phyloP scores from a whole-genome alignment of 2,888 invertebrate genomes.

The Elegia similella region DNA sequence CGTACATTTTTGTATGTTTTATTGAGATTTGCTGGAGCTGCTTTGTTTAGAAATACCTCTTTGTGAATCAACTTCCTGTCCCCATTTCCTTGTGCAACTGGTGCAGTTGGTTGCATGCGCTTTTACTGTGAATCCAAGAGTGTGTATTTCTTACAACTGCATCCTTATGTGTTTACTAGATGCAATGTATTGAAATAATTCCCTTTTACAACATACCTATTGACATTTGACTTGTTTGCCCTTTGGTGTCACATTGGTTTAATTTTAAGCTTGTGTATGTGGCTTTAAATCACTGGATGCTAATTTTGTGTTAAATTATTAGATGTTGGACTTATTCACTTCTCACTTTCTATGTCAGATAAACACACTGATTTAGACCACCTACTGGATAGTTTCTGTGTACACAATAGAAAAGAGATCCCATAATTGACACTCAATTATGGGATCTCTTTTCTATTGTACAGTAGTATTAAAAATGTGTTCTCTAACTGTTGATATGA shows the following conservation, averaged over 20 bases:
- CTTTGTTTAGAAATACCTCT: slow-evolving; percentile 46
- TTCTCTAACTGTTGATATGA: too few relatives aligned
- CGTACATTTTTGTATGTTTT: slow-evolving; percentile 46
- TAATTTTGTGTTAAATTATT: background rate
- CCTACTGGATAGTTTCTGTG: too few relatives aligned
- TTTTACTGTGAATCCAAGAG: slow-evolving; percentile 31
- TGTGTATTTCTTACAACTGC: background rate
- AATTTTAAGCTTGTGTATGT: slow-evolving; percentile 2
- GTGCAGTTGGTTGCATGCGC: slow-evolving; percentile 65
- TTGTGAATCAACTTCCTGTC: slow-evolving; percentile 58
- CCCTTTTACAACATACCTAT: background rate
- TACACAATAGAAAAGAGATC: too few relatives aligned
- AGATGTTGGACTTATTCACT: background rate
- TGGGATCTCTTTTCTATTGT: too few relatives aligned
- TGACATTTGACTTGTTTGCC: slow-evolving; percentile 14
- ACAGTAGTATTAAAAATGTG: too few relatives aligned
- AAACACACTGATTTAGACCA: too few relatives aligned
- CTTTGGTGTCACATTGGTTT: slow-evolving; percentile 7
- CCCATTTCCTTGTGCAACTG: slow-evolving; percentile 46
- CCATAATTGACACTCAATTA: too few relatives aligned
- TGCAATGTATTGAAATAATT: background rate
- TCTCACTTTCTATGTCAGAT: too few relatives aligned
- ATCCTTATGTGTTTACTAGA: background rate
- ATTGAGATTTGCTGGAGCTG: slow-evolving; percentile 43
- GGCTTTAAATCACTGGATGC: background rate